Conservation (phyloP, 1,140 invertebrate species). For the Zaprionus ghesquierei region DNA sequence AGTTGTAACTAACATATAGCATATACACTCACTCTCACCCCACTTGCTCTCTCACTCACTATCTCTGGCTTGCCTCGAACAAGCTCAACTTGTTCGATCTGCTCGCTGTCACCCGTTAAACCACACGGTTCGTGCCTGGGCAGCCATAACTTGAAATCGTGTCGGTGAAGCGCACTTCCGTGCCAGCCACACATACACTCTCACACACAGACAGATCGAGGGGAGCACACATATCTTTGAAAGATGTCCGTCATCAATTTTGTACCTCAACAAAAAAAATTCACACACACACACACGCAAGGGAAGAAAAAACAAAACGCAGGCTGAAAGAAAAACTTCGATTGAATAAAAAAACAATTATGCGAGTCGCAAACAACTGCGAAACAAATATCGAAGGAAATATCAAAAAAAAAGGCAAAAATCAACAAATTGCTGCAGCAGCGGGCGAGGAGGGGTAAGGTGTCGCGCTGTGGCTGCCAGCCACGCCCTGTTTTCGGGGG, state of each 20-base stretch:
- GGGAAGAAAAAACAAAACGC: not conserved
- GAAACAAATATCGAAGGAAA: slow-evolving; percentile 9
- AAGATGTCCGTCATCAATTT: slow-evolving; percentile 54
- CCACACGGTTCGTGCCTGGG: slow-evolving; percentile 63
- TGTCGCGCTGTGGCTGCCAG: slow-evolving; percentile 6
- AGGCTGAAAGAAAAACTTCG: not conserved
- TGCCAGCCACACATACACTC: slow-evolving; percentile 21
- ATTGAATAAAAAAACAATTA: slow-evolving; percentile 26
- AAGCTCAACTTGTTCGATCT: slow-evolving; percentile 50
- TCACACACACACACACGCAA: not conserved
- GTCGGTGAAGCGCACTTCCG: slow-evolving; percentile 49
- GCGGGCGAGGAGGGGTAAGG: not conserved
- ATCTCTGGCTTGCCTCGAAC: not conserved
- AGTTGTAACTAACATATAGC: not conserved
- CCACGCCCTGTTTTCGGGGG: slow-evolving; percentile 32
- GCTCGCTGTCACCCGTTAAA: slow-evolving; percentile 22
- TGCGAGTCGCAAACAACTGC: not conserved
- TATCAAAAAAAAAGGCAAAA: slow-evolving; percentile 26
- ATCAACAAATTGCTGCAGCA: slow-evolving; percentile 25
- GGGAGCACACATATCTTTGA: slow-evolving; percentile 17
- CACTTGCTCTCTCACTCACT: not conserved
- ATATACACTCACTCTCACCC: not conserved
- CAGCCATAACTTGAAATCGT: slow-evolving; percentile 62
- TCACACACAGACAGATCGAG: not conserved
- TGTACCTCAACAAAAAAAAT: slow-evolving; percentile 34